These are phyloP conservation scores for Drosophila oshimai DNA, from an alignment of 1,140 invertebrate species.

Conservation along the genomic window DNA sequence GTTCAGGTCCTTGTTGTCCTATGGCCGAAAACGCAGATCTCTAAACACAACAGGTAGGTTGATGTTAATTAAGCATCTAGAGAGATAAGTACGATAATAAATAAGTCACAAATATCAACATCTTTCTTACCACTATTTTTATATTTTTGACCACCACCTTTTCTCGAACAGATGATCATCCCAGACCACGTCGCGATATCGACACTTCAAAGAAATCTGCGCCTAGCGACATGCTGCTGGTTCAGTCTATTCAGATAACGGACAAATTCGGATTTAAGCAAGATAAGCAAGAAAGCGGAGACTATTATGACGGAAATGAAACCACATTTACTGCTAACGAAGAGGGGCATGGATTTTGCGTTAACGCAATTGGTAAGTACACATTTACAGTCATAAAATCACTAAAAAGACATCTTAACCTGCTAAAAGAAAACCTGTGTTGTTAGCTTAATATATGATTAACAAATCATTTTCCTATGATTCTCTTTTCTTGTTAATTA, in stretches of 20 bases:
- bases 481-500: neutral
- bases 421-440: too few relatives aligned
- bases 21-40: slow-evolving; percentile 85
- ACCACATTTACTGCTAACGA: slow-evolving; percentile 85
- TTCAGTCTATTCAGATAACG: slow-evolving; percentile 95
- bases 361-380: slow-evolving; percentile 85
- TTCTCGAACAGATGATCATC: neutral
- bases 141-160: too few relatives aligned
- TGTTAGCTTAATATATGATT: neutral
- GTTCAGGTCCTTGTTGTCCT: slow-evolving; percentile 89
- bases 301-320: slow-evolving; percentile 82
- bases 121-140: too few relatives aligned
- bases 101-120: too few relatives aligned
- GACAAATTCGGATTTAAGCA: slow-evolving; percentile 94
- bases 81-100: too few relatives aligned
- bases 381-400: neutral
- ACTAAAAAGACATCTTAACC: neutral
- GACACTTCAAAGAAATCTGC: slow-evolving; percentile 28
- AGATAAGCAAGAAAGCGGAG: slow-evolving; percentile 67
- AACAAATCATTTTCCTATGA: neutral
- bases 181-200: slow-evolving; percentile 29
- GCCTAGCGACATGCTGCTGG: slow-evolving; percentile 91
- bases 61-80: too few relatives aligned
- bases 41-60: slow-evolving; percentile 38
- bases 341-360: slow-evolving; percentile 86